phyloP scores from a whole-genome alignment of 64 coral and sea anemone genomes.

The Actinia tenebrosa region DNA sequence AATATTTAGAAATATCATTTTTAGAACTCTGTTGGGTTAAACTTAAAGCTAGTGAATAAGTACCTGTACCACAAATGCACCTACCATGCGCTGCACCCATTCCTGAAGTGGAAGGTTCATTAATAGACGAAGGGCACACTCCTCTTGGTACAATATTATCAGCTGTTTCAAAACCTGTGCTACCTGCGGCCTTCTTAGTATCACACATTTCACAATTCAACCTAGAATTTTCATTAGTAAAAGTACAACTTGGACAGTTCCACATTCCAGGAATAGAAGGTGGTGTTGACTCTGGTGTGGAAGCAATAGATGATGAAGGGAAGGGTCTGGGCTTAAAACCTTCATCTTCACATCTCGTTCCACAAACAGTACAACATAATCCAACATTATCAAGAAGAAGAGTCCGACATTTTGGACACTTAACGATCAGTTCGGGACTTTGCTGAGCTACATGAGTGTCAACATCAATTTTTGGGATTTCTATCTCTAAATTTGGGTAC shows the following conservation, averaged over 20 bases:
- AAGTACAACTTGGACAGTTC: conserved; percentile 74
- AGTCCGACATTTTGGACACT: conserved; percentile 89
- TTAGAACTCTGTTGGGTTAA: too few relatives aligned
- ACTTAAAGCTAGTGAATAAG: background rate
- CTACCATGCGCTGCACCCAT: background rate
- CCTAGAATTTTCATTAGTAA: conserved; percentile 41
- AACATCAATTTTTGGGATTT: conserved; percentile 46
- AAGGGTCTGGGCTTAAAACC: conserved; percentile 94
- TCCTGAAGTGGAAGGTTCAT: conserved; percentile 5
- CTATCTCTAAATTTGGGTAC: conserved; percentile 51
- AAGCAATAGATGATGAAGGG: conserved; percentile 73
- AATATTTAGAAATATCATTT: too few relatives aligned
- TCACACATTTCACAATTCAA: conserved; percentile 48
- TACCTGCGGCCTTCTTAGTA: background rate
- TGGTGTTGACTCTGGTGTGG: conserved; percentile 24
- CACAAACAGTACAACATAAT: conserved; percentile 67
- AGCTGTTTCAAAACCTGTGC: background rate
- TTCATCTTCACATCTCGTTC: conserved; percentile 47
- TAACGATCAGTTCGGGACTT: conserved; percentile 63
- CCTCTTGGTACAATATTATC: background rate
- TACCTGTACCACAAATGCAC: background rate
- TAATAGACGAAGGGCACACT: background rate
- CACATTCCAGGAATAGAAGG: conserved; percentile 13
- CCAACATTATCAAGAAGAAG: conserved; percentile 79
- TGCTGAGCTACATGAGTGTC: conserved; percentile 56